Conservation (phyloP, 2,113 vertebrate species). For the Gnathonemus echidnorhynchus region DNA sequence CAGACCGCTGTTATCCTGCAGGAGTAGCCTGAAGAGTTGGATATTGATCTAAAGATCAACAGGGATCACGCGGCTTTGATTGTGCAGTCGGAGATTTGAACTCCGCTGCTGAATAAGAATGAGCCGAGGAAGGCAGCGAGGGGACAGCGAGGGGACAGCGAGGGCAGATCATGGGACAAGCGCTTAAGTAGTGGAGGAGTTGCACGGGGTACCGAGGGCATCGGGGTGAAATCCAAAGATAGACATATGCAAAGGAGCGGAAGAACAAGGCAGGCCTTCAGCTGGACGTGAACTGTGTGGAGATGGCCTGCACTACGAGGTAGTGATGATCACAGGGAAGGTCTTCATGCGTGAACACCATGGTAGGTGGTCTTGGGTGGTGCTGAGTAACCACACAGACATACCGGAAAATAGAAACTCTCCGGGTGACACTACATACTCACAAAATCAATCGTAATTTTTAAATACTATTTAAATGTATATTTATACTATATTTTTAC, state of each 20-base stretch:
- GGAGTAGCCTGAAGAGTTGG: not conserved
- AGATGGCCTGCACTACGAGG: not conserved
- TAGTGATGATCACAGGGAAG: not conserved
- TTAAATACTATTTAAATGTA: not conserved
- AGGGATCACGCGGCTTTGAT: not conserved
- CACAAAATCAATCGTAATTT: not conserved
- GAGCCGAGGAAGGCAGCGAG: not conserved
- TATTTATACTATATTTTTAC: not conserved
- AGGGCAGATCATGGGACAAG: not conserved
- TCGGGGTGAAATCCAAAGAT: not conserved
- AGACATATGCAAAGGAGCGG: not conserved
- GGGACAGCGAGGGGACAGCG: not conserved
- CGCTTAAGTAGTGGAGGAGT: not conserved
- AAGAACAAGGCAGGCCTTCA: not conserved
- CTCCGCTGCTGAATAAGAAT: not conserved
- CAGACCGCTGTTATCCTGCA: not conserved
- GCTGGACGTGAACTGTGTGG: not conserved
- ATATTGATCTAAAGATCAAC: constrained; percentile 2
- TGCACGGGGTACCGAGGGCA: not conserved
- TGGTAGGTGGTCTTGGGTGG: not conserved
- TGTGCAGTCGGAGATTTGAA: not conserved
- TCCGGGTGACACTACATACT: not conserved
- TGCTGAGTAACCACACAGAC: not conserved
- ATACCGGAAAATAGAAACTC: not conserved
- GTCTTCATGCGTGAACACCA: not conserved